Base-by-base conservation (phyloP, 1,140 invertebrate species). In the Caenorhabditis remanei region DNA sequence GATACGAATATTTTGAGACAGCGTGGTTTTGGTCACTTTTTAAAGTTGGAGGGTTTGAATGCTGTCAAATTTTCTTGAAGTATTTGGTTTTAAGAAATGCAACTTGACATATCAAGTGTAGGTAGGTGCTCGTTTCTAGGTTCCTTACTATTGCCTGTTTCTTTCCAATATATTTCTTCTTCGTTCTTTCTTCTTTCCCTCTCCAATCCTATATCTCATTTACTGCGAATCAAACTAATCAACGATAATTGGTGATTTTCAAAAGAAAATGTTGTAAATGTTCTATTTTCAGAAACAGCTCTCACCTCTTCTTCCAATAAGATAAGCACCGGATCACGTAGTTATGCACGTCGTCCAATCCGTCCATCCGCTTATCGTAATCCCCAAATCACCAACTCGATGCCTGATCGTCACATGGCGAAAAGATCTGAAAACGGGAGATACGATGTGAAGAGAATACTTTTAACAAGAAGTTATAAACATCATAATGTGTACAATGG, bases 381-480 rank as follows among this genome's bases (percentile, higher is more conserved):
- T 50, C 71, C 71, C 8, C 46, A 79, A 82, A 4, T 24, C 50
- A 79, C 50, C 4, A 61, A 67, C 21, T 67, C 61, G 48, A 65
- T 79, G 65, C 85, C 85, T 55, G 63, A 63, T 83, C 82, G 86
- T 46, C 86, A 87, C 56, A 50, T 87, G 32, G 83, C 83, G 21
- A 84, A 32, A 53, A 79, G 46, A 79, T 24, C n/a, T 32, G 46
- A 46, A 24, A 46, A 79, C 9, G 41, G 41, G 13, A 79, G 46
- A 79, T 79, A 79, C 53, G 71, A 79, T 41, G 90, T 92, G 14
- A 95, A 95, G 90, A 91, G 94, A 85, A 94, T 95, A 85, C 92
- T 95, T 40, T 92, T 95, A 11, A 95, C 94, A 0, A 90, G 94
- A 86, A 94, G 95, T 88, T 94, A 95, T 4, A 95, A 94, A 90